phyloP scores from a whole-genome alignment of 2,113 vertebrate genomes.

The Antigone vipio region DNA sequence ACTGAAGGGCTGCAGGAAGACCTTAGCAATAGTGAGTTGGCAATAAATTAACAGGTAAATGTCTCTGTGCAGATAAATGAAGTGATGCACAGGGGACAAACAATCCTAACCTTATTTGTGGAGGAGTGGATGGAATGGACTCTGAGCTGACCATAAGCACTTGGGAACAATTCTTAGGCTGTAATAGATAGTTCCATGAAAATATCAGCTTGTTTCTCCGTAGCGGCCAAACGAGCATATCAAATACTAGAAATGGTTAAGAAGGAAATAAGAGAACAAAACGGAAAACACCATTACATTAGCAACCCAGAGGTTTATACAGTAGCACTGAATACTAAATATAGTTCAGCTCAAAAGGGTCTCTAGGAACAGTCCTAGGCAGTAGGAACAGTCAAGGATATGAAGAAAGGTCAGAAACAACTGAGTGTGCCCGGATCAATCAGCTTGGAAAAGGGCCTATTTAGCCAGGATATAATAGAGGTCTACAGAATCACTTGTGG shows the following conservation, averaged over 20 bases:
- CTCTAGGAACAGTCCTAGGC: not conserved
- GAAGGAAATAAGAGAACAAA: not conserved
- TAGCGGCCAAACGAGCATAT: not conserved
- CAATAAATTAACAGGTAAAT: not conserved
- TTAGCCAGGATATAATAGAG: not conserved
- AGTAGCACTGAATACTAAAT: not conserved
- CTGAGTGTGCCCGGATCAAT: not conserved
- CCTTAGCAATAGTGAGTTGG: not conserved
- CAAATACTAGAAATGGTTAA: not conserved
- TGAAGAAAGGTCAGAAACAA: not conserved
- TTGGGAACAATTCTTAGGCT: not conserved
- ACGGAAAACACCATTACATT: not conserved
- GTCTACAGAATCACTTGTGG: not conserved
- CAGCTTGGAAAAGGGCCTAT: not conserved
- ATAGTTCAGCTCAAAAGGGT: not conserved
- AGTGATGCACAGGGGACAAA: not conserved
- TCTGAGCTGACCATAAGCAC: not conserved
- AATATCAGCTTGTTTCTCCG: not conserved
- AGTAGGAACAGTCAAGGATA: not conserved
- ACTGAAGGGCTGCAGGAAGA: not conserved
- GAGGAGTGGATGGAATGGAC: not conserved
- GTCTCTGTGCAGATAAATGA: not conserved
- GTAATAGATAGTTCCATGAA: not conserved
- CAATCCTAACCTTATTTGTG: not conserved
- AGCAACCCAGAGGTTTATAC: not conserved